Base-by-base conservation (phyloP, 2,888 invertebrate genomes). In the Cataglyphis livida region DNA sequence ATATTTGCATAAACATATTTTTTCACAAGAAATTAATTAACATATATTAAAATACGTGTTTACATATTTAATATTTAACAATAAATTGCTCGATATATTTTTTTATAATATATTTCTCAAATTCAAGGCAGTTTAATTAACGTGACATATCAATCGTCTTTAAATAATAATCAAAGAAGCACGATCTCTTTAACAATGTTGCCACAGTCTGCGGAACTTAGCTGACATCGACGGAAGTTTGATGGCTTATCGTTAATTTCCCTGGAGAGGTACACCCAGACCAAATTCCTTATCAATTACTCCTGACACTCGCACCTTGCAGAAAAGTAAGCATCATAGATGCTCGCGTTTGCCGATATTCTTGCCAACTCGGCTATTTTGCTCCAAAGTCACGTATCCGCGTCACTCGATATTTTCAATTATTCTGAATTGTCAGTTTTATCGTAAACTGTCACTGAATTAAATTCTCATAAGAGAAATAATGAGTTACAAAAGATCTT, bases 221-320 rank as follows among this genome's bases (percentile, higher is more conserved):
- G 76, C 15, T 70, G 12, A 44, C 48, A 54, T 51, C 76, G 48
- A 25, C 59, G 65, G 15, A 88, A 87, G 83, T 87, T 89, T 83
- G 76, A 59, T 48, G 21, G 84, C 74, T 85, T 88, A 87, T 89
- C 87, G 87, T 86, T 89, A 88, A 89, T 89, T 89, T 89, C 88
- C 85, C 89, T 73, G 44, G 89, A 89, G 78, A 79, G 88, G 32
- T 74, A 62, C 59, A 64, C 64, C 59, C 82, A 85, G 82, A 75
- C 83, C 88, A 87, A 87, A 89, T 88, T 87, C 35, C 88, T 87
- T 87, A 44, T 44, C 83, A 87, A 89, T 88, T 89, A 87, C 84
- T 83, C 84, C 9, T 68, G 48, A 28, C 54, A 61, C 51, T 61
- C 35, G 12, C 44, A 62, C 9, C 44, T 73, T 59, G 61, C 25